Base-by-base conservation (phyloP, 2,888 invertebrate species). In the Alloplasta piceator region DNA sequence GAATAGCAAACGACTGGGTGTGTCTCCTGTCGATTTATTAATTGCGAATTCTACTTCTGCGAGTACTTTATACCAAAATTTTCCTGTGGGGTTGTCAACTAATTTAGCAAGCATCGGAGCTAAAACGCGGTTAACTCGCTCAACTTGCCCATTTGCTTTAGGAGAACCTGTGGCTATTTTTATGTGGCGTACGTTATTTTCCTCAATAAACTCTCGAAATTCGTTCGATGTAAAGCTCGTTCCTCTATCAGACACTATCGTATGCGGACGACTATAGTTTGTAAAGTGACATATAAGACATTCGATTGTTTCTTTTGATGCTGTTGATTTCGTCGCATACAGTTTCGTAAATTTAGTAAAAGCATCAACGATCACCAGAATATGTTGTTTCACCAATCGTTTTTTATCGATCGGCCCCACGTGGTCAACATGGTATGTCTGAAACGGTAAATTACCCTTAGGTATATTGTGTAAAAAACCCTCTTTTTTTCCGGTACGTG, bases 271-370 rank as follows among this genome's bases (percentile, higher is more conserved):
- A 36, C 58, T 58, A 38, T 58, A 58, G 10, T 58, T 58, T n/a
- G 26, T 38, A 38, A 58, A 58, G 5, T 58, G 6, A 4, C 6
- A 3, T 12, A 5, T 10, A 2, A 58, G n/a, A 38, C 38, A 38
- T 4, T 38, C 38, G n/a, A 58, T 58, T 5, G 58, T 38, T 38
- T 36, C 58, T 38, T 68, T 66, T 1, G 79, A 58, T 0, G 73
- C 41, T 0, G 87, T 86, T 1, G 80, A 78, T 46, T 80, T 83
- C 6, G 80, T 83, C 0, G 88, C 60, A 55, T 85, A 86, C 9
- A 88, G 56, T 36, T 82, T 85, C 5, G 83, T 70, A 58, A 84
- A 88, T 80, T 89, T 89, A 0, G 87, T 84, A 64, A 88, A 89
- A 3, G 73, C 83, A 63, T 90, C 88, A 12, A 88, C 75, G 1